Evolutionary conservation across 2,797 vertebrate species (phyloP).

Genomic region (Brachyalestes nurse): DNA sequence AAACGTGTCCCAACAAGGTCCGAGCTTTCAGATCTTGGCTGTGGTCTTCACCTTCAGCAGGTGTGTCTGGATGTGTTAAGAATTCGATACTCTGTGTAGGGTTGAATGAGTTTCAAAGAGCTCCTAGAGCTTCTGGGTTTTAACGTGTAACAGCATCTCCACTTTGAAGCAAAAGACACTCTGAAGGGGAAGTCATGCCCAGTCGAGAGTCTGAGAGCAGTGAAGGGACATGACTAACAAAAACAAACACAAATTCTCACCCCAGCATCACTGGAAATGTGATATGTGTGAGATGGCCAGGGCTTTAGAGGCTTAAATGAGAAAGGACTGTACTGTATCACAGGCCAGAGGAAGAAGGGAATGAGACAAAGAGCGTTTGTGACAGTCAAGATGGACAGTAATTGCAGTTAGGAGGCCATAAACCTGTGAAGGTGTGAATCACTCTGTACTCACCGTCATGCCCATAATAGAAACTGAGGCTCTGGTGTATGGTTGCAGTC

Average conservation of each 20-base stretch:
- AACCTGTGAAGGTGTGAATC: too few relatives aligned
- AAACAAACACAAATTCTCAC: slow-evolving; percentile 39
- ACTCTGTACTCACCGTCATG: too few relatives aligned
- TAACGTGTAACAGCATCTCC: neutral
- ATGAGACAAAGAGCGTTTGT: too few relatives aligned
- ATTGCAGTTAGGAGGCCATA: too few relatives aligned
- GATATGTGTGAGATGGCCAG: slow-evolving; percentile 11
- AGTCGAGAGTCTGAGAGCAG: neutral
- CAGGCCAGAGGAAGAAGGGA: too few relatives aligned
- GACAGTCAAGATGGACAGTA: too few relatives aligned
- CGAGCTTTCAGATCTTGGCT: neutral
- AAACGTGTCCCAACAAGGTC: neutral
- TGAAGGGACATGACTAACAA: slow-evolving; percentile 46
- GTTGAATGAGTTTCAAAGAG: slow-evolving; percentile 21
- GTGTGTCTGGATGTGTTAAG: slow-evolving; percentile 27
- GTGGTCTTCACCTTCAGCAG: slow-evolving; percentile 14
- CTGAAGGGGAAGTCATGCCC: neutral
- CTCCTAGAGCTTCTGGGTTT: slow-evolving; percentile 15
- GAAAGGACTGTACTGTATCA: neutral
- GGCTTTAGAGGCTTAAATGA: slow-evolving; percentile 16
- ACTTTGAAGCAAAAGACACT: neutral
- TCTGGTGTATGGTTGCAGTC: too few relatives aligned
- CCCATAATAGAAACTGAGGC: too few relatives aligned
- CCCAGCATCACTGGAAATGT: slow-evolving; percentile 22
- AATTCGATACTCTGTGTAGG: neutral